phyloP scores from a whole-genome alignment of 2,797 vertebrate species.

The Pantherophis alleghaniensis region DNA sequence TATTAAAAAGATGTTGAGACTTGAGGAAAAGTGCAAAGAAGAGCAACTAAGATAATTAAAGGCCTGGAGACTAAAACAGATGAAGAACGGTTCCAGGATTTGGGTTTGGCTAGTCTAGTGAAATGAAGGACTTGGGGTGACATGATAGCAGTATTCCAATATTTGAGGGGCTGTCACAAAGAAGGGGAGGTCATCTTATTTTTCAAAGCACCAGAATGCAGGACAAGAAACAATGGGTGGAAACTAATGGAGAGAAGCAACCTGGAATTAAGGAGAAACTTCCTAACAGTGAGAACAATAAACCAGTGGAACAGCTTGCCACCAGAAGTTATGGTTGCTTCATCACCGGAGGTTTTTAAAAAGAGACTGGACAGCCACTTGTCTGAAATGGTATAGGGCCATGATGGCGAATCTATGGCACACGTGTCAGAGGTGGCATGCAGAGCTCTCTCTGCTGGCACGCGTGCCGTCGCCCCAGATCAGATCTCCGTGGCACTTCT shows the following conservation, averaged over 20 bases:
- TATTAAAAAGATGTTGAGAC: background rate
- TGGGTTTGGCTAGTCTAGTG: background rate
- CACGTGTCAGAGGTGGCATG: no score
- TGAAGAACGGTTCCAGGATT: background rate
- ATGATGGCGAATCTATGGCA: no score
- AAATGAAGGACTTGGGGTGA: background rate
- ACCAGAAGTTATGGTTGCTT: background rate
- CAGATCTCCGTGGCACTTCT: no score
- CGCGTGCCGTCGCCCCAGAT: no score
- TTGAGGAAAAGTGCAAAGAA: background rate
- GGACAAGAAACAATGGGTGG: no score
- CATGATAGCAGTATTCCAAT: background rate
- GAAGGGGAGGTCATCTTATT: background rate
- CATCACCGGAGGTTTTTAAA: background rate
- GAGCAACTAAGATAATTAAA: background rate
- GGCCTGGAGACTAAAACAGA: background rate
- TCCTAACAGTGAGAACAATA: background rate
- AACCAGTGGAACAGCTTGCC: background rate
- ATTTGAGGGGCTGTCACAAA: background rate
- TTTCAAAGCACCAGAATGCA: background rate
- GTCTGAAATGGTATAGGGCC: background rate
- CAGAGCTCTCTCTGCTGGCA: no score
- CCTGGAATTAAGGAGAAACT: background rate
- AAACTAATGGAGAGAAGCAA: background rate
- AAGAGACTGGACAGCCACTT: background rate